Conservation (phyloP, 1,140 invertebrate genomes). For the Trichonephila inaurata region DNA sequence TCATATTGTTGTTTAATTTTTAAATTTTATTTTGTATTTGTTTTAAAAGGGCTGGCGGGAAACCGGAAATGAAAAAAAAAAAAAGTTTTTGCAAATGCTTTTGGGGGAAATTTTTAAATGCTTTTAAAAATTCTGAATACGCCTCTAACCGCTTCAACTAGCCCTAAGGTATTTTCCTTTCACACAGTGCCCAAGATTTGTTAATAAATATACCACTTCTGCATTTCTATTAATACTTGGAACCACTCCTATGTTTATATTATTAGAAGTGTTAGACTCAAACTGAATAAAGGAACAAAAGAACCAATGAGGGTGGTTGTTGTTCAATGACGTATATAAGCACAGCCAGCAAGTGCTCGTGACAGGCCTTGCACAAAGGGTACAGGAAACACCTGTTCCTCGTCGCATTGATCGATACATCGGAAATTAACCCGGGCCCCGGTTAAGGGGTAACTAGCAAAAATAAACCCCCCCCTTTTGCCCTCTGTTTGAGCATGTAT, state of each 20-base stretch:
- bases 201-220: not conserved
- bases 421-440: constrained; percentile 72
- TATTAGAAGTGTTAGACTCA: constrained; percentile 2
- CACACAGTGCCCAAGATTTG: not conserved
- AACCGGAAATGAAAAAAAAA: too few relatives aligned
- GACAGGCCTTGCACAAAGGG: constrained; percentile 68
- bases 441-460: constrained; percentile 74
- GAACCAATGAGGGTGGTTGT: constrained; percentile 43
- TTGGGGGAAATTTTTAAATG: not conserved
- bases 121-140: not conserved
- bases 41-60: too few relatives aligned
- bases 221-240: constrained; percentile 24
- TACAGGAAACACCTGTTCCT: constrained; percentile 72
- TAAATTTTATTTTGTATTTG: too few relatives aligned
- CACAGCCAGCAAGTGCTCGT: constrained; percentile 57
- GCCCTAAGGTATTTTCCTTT: not conserved
- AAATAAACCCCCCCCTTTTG: not conserved
- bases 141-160: not conserved
- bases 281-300: constrained; percentile 18
- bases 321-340: constrained; percentile 28
- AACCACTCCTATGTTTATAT: constrained; percentile 13
- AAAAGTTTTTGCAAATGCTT: too few relatives aligned
- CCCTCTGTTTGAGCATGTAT: not conserved
- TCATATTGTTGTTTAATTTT: too few relatives aligned
- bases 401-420: constrained; percentile 68